Base-by-base conservation (phyloP, 2,888 invertebrate species). In the Cartodere bifasciata region DNA sequence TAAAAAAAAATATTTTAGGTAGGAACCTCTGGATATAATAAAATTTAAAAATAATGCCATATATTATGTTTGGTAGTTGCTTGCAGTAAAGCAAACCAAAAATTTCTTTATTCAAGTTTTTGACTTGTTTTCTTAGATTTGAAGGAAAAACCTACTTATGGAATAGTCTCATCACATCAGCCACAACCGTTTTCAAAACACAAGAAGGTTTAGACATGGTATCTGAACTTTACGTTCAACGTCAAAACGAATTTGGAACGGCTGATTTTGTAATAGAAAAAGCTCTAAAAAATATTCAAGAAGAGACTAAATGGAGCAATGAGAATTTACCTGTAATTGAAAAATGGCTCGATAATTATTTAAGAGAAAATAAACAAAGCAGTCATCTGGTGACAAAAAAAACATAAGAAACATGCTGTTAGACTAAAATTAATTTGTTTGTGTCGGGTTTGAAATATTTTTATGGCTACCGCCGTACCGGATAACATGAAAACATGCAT, bases 251-350 rank as follows among this genome's bases (percentile, higher is more conserved):
- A 44, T 79, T 83, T 40, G 79, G 75, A 0, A 73, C 75, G 3
- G 80, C 81, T 0, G 75, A 79, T 38, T 75, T 75, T 41, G 74
- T 82, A 10, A 72, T 84, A 9, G 74, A 76, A 46, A 76, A 76
- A 41, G 76, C 80, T 1, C 57, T 82, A 46, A 72, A 69, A 43
- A 79, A 75, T 38, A 81, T 83, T 23, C 68, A 75, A 42, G 77
- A 78, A 45, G 81, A 82, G 49, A 73, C 75, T 1, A 70, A 73
- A 46, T 85, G 84, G 84, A 78, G 77, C 17, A 69, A 75, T 29
- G 74, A 75, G 30, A 83, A 82, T 49, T 53, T 83, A 3, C 82
- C 82, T 0, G 71, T 76, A 1, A 80, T 85, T 22, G 75, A 78
- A 37, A 59, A 64, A 6, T 84, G 84, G 84, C 57, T 85, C 2